These are phyloP conservation scores for Lysiphlebus fabarum DNA, from an alignment of 1,140 invertebrate species.

Conservation along the genomic window DNA sequence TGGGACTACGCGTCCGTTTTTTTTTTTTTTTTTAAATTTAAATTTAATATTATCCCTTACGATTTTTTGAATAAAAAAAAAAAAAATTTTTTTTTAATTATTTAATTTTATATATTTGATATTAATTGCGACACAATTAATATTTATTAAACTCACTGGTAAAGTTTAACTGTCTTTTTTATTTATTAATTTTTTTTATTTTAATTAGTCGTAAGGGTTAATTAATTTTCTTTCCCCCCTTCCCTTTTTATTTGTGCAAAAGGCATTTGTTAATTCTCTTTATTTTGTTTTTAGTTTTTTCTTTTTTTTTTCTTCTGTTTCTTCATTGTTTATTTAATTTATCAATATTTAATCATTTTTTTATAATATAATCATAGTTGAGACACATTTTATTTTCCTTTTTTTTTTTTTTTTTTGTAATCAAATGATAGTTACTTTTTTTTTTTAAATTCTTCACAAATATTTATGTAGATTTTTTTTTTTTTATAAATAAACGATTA, in stretches of 20 bases:
- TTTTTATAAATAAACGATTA: slow-evolving; percentile 41
- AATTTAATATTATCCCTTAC: slow-evolving; percentile 26
- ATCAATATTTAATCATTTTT: too few relatives aligned
- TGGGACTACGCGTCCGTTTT: slow-evolving; percentile 48
- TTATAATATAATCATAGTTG: too few relatives aligned
- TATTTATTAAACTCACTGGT: too few relatives aligned
- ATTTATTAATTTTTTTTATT: slow-evolving; percentile 30
- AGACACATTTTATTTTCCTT: too few relatives aligned
- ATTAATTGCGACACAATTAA: background rate
- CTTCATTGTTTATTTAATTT: too few relatives aligned
- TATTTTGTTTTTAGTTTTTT: too few relatives aligned
- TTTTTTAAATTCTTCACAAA: too few relatives aligned
- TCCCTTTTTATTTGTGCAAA: too few relatives aligned
- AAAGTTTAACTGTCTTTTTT: slow-evolving; percentile 2
- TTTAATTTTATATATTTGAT: too few relatives aligned
- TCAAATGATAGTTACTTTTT: slow-evolving; percentile 53
- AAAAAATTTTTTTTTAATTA: too few relatives aligned
- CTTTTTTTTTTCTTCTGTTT: too few relatives aligned
- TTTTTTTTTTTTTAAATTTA: slow-evolving; percentile 30
- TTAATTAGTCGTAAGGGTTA: slow-evolving; percentile 41
- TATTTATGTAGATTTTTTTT: slow-evolving; percentile 11
- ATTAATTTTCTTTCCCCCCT: slow-evolving; percentile 35
- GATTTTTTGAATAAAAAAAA: background rate
- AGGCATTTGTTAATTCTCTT: too few relatives aligned
- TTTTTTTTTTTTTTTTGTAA: slow-evolving; percentile 20